Percentiles rank a stretch among this genome's conserved stretches.
Evolutionary conservation across 2,113 vertebrate species (phyloP).

Genomic region (Delphinus delphis): DNA sequence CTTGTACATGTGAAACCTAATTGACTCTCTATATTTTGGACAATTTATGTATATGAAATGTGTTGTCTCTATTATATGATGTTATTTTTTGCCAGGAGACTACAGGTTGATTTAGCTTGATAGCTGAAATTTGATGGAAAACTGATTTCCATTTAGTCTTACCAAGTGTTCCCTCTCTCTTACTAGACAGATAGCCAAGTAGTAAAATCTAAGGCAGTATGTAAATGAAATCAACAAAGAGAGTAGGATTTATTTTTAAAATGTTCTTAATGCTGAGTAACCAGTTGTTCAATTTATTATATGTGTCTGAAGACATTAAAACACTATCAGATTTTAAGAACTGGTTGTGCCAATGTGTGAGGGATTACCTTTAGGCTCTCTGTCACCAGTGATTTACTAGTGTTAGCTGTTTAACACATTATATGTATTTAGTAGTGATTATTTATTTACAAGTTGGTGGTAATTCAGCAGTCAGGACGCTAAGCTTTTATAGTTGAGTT

Average conservation of each 20-base stretch:
- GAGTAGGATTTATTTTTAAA: conserved; percentile 80
- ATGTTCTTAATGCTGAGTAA: conserved; percentile 81
- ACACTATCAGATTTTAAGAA: conserved; percentile 74
- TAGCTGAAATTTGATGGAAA: conserved; percentile 86
- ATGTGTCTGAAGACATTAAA: conserved; percentile 82
- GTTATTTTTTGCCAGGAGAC: conserved; percentile 83
- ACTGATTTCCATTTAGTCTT: conserved; percentile 79
- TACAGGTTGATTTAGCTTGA: conserved; percentile 85
- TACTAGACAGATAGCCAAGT: conserved; percentile 72
- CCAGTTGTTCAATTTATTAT: conserved; percentile 80
- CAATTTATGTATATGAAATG: conserved; percentile 88
- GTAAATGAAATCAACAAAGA: conserved; percentile 80
- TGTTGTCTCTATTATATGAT: conserved; percentile 88
- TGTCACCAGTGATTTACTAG: conserved; percentile 85
- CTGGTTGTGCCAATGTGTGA: conserved; percentile 81
- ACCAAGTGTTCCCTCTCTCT: conserved; percentile 73
- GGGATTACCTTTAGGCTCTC: conserved; percentile 82
- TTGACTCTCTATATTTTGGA: conserved; percentile 86
- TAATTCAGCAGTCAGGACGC: conserved; percentile 83
- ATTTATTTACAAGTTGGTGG: conserved; percentile 85
- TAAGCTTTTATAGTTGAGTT: conserved; percentile 78
- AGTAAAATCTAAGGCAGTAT: conserved; percentile 79
- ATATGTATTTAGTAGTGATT: conserved; percentile 84
- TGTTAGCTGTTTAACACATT: conserved; percentile 85
- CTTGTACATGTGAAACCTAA: conserved; percentile 81